Percentiles rank a stretch among this genome's conserved stretches.
Evolutionary conservation across 2,888 invertebrate genomes (phyloP).

Genomic region (Piscicola geometra): DNA sequence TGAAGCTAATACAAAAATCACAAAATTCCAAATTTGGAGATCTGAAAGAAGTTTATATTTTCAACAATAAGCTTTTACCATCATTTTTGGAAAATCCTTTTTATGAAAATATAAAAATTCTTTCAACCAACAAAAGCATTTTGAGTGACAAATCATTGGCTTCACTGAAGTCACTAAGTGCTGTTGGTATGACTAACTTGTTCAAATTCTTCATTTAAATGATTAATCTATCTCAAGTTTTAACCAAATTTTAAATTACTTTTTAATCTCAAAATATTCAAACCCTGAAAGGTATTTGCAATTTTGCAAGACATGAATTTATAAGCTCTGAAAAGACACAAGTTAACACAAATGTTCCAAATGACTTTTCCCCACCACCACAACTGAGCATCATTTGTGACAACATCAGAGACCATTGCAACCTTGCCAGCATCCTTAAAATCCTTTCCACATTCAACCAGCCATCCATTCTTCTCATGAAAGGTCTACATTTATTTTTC

Average conservation of each 20-base stretch:
- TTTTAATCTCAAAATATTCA: not conserved
- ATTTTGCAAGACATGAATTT: not conserved
- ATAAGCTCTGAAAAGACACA: not conserved
- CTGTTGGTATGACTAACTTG: no score
- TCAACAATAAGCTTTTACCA: not conserved
- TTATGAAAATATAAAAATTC: not conserved
- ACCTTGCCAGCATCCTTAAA: conserved; percentile 18
- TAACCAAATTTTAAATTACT: not conserved
- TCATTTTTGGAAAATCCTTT: not conserved
- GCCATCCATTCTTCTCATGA: not conserved
- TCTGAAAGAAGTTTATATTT: not conserved
- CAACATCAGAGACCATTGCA: conserved; percentile 19
- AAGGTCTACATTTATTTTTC: conserved; percentile 11
- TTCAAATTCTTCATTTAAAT: no score
- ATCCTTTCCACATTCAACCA: not conserved
- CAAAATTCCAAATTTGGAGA: not conserved
- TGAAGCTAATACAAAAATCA: not conserved
- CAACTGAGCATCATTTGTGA: not conserved
- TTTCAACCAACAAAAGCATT: not conserved
- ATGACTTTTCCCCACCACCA: not conserved
- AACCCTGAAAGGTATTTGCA: not conserved
- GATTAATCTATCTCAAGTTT: no score
- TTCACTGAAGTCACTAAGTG: no score
- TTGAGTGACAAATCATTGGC: not conserved
- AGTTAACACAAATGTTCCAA: not conserved